These are phyloP conservation scores for Loxodonta africana DNA, from an alignment of 2,113 vertebrate genomes.

Conservation along the genomic window DNA sequence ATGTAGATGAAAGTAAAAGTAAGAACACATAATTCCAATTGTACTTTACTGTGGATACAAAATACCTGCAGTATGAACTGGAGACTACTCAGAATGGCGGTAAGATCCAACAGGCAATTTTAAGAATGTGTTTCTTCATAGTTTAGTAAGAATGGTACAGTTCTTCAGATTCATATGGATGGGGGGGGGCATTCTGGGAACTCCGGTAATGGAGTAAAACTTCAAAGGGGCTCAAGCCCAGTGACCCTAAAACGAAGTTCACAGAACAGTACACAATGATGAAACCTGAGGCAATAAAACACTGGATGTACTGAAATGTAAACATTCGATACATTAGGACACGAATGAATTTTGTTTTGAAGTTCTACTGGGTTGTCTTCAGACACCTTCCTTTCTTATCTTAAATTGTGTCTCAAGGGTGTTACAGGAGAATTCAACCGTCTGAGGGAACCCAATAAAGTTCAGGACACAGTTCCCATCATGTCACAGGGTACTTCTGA, in stretches of 20 bases:
- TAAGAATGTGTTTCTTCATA: slow-evolving; percentile 37
- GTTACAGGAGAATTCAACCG: neutral
- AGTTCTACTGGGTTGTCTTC: neutral
- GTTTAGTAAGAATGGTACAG: neutral
- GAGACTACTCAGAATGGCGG: neutral
- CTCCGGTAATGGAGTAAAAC: slow-evolving; percentile 43
- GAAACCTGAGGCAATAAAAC: slow-evolving; percentile 57
- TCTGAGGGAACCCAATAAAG: neutral
- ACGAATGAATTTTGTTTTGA: neutral
- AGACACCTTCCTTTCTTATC: neutral
- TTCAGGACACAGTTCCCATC: neutral
- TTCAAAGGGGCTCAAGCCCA: neutral
- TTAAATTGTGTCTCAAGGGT: neutral
- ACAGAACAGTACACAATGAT: slow-evolving; percentile 48
- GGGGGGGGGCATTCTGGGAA: neutral
- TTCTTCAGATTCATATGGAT: neutral
- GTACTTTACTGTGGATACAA: neutral
- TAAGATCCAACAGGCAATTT: neutral
- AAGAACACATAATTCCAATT: slow-evolving; percentile 1
- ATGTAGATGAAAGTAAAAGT: slow-evolving; percentile 35
- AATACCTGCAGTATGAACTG: neutral
- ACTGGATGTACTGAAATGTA: neutral
- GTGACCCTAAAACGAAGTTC: slow-evolving; percentile 37
- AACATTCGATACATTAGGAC: neutral
- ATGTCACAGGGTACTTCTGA: neutral